Evolutionary conservation across 2,113 vertebrate species (phyloP).

Genomic region (Ceratotherium simum): DNA sequence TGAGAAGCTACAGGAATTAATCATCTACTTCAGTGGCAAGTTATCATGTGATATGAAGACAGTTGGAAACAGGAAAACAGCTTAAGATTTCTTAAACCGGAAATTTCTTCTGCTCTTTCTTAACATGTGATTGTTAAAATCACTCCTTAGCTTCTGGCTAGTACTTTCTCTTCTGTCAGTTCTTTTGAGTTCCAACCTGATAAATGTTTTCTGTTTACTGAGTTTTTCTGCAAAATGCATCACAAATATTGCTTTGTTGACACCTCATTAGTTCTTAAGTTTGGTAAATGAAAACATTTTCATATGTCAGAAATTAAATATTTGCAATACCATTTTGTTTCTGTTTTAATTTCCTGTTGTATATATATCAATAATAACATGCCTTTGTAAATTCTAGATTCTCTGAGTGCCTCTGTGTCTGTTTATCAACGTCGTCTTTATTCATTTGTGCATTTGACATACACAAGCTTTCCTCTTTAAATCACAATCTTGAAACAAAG

Average conservation of each 20-base stretch:
- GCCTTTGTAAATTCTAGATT: not conserved
- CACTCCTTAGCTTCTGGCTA: not conserved
- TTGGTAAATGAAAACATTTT: slow-evolving; percentile 31
- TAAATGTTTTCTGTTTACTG: slow-evolving; percentile 38
- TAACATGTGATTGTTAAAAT: slow-evolving; percentile 54
- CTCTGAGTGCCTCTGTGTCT: not conserved
- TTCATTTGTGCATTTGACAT: not conserved
- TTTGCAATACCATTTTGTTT: not conserved
- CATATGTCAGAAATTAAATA: slow-evolving; percentile 25
- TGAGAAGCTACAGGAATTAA: not conserved
- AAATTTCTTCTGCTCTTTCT: not conserved
- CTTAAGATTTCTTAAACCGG: no score
- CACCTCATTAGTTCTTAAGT: slow-evolving; percentile 60
- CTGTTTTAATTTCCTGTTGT: not conserved
- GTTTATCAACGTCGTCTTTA: not conserved
- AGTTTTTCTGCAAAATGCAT: slow-evolving; percentile 60
- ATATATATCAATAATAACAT: not conserved
- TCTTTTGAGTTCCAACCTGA: not conserved
- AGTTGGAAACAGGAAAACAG: not conserved
- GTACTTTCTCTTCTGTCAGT: not conserved
- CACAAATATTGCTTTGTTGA: slow-evolving; percentile 43
- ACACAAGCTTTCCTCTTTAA: not conserved
- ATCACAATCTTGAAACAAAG: not conserved
- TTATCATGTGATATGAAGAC: slow-evolving; percentile 8
- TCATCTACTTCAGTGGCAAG: not conserved